Base-by-base conservation (phyloP, 2,888 invertebrate species). In the Toxonevra muliebris region DNA sequence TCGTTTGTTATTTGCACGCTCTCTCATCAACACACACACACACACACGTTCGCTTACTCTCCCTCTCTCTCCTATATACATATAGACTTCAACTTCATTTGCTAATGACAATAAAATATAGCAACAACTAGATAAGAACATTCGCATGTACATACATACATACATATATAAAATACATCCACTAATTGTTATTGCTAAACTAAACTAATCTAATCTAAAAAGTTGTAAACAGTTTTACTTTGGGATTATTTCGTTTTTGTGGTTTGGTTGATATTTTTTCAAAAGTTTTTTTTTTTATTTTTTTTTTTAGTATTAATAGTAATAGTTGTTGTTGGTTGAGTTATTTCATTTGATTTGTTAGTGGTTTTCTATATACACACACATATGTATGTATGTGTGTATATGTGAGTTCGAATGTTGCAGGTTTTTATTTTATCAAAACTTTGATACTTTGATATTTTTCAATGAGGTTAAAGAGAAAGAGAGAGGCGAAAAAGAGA, bases 151-250 rank as follows among this genome's bases (percentile, higher is more conserved):
- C 2, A 2, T 30, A 30, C 30, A 7, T 30, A 30, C 2, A 30
- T 30, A 30, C 7, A 7, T 30, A 30, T 57, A 64, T 64, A 58
- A 58, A 57, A 57, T 64, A 48, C 78, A 82, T 79, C 79, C 75
- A 80, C 76, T 79, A 81, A 80, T 82, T 81, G 80, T 82, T 80
- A 79, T 82, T 80, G 79, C 79, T 76, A 79, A 82, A 82, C 79
- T 76, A 79, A 82, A 82, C 81, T 81, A 82, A 81, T 82, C 80
- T 82, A 81, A 82, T 81, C 81, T 79, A 79, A 79, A 77, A 79
- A 79, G 79, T 79, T 79, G 80, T 79, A 79, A 79, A 73, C 78
- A 78, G 75, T 77, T 79, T 76, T 76, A 76, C 76, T 76, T 75
- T 66, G 67, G 45, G 20, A 61, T 13, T 42, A 48, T 48, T 40